Percentiles rank a stretch among this genome's conserved stretches.
These are phyloP conservation scores for Squalus acanthias DNA, from an alignment of 2,797 vertebrate species.

Conservation along the genomic window DNA sequence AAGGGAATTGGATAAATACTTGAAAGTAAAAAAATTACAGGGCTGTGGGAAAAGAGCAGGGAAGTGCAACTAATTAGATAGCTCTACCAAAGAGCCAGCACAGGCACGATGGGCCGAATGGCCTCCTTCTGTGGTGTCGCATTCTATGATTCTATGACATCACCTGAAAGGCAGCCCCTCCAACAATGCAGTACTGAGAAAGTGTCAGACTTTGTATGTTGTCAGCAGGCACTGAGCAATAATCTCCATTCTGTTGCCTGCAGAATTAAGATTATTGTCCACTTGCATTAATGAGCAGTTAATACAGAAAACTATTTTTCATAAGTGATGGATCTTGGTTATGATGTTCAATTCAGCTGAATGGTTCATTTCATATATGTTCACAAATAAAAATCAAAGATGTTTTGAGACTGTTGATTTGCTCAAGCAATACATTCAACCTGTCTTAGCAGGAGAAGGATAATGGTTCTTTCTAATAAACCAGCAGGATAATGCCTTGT, in stretches of 20 bases:
- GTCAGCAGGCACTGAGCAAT: background rate
- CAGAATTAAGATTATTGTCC: background rate
- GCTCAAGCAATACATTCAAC: background rate
- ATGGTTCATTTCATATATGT: background rate
- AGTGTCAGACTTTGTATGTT: background rate
- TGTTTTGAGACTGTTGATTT: constrained; percentile 8
- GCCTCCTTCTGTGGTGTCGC: background rate
- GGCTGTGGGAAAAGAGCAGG: too few relatives aligned
- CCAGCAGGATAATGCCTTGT: background rate
- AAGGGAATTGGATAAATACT: too few relatives aligned
- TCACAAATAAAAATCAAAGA: background rate
- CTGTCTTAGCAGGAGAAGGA: background rate
- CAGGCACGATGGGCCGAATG: background rate
- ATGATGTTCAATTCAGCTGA: background rate
- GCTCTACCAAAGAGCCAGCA: background rate
- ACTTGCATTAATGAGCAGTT: background rate
- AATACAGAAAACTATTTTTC: background rate
- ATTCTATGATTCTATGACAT: background rate
- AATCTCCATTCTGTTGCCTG: background rate
- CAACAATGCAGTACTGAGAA: background rate
- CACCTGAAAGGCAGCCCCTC: too few relatives aligned
- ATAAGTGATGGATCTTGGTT: background rate
- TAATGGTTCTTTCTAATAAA: background rate
- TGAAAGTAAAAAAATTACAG: too few relatives aligned
- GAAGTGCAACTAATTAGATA: background rate